phyloP scores from a whole-genome alignment of 2,888 invertebrate genomes.

The Sialis lutaria region DNA sequence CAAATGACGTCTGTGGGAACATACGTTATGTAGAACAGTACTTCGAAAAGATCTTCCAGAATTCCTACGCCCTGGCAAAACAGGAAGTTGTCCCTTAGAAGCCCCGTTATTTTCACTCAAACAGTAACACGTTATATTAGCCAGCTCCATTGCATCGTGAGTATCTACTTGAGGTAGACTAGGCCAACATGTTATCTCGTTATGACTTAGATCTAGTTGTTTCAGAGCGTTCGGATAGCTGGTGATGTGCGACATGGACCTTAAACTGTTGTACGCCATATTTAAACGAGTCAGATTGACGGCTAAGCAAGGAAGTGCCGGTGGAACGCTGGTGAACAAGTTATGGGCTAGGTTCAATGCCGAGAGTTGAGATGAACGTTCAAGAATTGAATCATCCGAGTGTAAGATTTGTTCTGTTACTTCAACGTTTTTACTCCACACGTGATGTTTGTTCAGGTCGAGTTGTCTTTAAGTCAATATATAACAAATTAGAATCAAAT shows the following conservation, averaged over 20 bases:
- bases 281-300: conserved; percentile 74
- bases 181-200: conserved; percentile 81
- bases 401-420: conserved; percentile 45
- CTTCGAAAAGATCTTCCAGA: conserved; percentile 48
- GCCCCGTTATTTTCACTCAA: conserved; percentile 21
- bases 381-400: conserved; percentile 35
- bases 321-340: conserved; percentile 73
- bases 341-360: conserved; percentile 82
- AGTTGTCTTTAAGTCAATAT: conserved; percentile 35
- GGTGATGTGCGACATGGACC: conserved; percentile 73
- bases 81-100: conserved; percentile 19
- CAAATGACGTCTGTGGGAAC: conserved; percentile 68
- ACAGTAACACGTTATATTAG: conserved; percentile 56
- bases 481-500: too few relatives aligned
- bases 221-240: conserved; percentile 79
- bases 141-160: conserved; percentile 40
- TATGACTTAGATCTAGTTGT: conserved; percentile 84
- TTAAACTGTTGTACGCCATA: conserved; percentile 72
- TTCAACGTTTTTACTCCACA: conserved; percentile 53
- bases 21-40: conserved; percentile 62
- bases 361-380: conserved; percentile 45
- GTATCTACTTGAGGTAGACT: conserved; percentile 55
- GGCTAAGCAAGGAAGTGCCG: conserved; percentile 77
- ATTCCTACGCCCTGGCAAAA: conserved; percentile 24
- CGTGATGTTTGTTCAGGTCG: conserved; percentile 55